Percentiles rank a stretch among this genome's conserved stretches.
These are phyloP conservation scores for Syndactyla subalaris DNA, from an alignment of 2,797 vertebrate genomes.

Conservation along the genomic window DNA sequence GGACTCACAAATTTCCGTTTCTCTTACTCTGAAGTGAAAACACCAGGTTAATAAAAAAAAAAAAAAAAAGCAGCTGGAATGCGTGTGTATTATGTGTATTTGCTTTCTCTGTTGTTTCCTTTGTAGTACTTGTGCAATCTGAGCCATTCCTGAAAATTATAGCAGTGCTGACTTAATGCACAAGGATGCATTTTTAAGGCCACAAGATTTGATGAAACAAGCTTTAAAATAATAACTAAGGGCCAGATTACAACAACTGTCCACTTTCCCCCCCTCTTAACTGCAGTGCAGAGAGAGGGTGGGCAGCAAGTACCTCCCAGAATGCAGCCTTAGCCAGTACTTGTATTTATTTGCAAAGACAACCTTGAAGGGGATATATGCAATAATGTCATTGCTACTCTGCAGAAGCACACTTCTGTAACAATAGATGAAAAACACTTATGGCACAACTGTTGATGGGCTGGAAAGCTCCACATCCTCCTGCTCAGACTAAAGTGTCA, in stretches of 20 bases:
- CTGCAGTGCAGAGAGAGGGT: background rate
- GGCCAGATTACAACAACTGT: background rate
- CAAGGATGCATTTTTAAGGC: background rate
- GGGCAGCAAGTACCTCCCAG: background rate
- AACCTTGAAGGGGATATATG: slow-evolving; percentile 28
- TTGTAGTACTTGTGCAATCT: slow-evolving; percentile 30
- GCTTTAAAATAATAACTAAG: background rate
- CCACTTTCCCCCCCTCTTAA: background rate
- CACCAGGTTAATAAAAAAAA: background rate
- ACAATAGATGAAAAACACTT: background rate
- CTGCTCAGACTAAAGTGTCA: background rate
- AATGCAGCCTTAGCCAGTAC: background rate
- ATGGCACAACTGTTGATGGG: slow-evolving; percentile 2
- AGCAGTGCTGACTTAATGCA: slow-evolving; percentile 17
- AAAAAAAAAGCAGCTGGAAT: background rate
- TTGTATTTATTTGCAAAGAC: background rate
- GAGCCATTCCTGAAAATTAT: slow-evolving; percentile 45
- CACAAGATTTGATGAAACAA: background rate
- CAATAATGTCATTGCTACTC: slow-evolving; percentile 6
- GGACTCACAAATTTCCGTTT: background rate
- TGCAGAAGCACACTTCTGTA: slow-evolving; percentile 46
- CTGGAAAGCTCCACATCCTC: background rate
- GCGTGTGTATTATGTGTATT: accelerated
- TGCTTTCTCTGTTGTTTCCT: slow-evolving; percentile 4
- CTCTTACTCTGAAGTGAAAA: background rate